These are phyloP conservation scores for Pitangus sulphuratus DNA, from an alignment of 2,797 vertebrate genomes.

Conservation along the genomic window DNA sequence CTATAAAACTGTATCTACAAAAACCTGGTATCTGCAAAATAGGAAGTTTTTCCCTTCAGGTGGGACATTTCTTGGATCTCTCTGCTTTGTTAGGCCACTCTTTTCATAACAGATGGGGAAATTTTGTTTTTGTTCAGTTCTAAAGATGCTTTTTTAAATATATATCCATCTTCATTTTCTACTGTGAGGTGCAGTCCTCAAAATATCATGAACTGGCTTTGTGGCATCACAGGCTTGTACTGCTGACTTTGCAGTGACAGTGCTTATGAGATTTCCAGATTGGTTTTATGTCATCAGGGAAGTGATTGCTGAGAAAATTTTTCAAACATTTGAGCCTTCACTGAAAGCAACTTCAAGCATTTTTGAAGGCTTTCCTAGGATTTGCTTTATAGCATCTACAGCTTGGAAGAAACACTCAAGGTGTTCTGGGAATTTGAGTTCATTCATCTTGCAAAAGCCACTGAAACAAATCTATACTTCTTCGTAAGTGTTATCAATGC, in stretches of 20 bases:
- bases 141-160: background rate
- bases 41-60: background rate
- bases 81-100: background rate
- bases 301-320: background rate
- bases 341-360: background rate
- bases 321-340: background rate
- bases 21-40: too few relatives aligned
- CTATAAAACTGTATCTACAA: background rate
- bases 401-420: background rate
- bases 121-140: background rate
- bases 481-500: fast-evolving
- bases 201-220: background rate
- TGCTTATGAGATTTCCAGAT: background rate
- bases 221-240: background rate
- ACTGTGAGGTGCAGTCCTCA: background rate
- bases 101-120: background rate
- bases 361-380: background rate
- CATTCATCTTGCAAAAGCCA: background rate
- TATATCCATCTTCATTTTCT: background rate
- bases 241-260: background rate
- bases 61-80: background rate
- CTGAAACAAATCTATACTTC: background rate
- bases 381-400: background rate
- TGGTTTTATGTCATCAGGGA: background rate
- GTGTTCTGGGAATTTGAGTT: background rate